phyloP scores from a whole-genome alignment of 2,888 invertebrate genomes.

The Euzophera pinguis region DNA sequence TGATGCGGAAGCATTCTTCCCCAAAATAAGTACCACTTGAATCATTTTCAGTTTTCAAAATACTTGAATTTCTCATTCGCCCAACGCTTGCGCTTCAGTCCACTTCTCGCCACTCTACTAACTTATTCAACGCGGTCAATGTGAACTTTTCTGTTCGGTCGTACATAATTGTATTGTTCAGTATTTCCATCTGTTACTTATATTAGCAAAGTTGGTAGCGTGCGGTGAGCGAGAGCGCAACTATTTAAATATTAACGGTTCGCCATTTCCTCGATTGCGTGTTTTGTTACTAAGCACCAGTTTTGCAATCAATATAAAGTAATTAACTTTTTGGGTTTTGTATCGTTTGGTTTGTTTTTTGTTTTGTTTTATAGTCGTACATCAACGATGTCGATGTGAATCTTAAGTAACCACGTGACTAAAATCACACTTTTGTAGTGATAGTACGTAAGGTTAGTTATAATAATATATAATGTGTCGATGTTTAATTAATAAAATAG shows the following conservation, averaged over 20 bases:
- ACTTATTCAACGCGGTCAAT: not conserved
- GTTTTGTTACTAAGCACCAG: not conserved
- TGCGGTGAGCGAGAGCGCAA: not conserved
- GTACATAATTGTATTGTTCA: not conserved
- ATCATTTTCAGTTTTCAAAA: too few species aligned
- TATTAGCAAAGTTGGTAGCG: not conserved
- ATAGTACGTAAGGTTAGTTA: too few species aligned
- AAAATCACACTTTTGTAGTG: too few species aligned
- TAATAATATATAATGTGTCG: too few species aligned
- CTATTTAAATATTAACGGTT: constrained; percentile 5
- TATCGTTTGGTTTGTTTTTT: not conserved
- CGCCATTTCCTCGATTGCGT: not conserved
- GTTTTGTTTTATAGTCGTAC: too few species aligned
- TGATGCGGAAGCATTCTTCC: too few species aligned
- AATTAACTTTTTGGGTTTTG: not conserved
- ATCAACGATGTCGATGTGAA: too few species aligned
- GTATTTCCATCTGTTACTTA: constrained; percentile 1
- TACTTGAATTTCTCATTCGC: too few species aligned
- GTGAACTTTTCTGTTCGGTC: not conserved
- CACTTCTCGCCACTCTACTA: not conserved
- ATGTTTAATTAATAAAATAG: too few species aligned
- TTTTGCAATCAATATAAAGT: not conserved
- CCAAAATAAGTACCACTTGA: too few species aligned
- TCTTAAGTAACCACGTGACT: too few species aligned
- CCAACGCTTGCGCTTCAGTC: not conserved